Evolutionary conservation across 2,797 vertebrate genomes (phyloP), one percentile per base, ranked within the genome.

Genomic region (Apogon talboti): DNA sequence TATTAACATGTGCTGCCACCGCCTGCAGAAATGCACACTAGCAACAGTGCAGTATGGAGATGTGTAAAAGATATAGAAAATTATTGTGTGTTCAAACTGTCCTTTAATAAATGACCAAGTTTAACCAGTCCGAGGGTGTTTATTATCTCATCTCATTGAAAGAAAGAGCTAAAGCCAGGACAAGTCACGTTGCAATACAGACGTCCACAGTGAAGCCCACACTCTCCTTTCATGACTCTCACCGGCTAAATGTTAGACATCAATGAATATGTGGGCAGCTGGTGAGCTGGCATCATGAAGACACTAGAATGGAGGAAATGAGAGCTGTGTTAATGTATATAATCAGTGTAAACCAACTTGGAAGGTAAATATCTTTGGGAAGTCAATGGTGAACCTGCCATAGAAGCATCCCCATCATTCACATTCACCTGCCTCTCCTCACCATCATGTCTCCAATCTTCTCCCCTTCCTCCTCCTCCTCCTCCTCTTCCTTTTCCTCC

Each of bases 181-280:
- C 19, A 38, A 24, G 55, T 81, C 79, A 86, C 70, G 65, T 73
- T 81, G 74, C 79, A 75, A 51, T n/a, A 62, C 72, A 46, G 71
- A 79, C 62, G 3, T 66, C 55, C 24, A 4, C 3, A 24, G 62
- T 72, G 62, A 57, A 74, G 49, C 82, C 74, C 78, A 82, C 78
- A 33, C 71, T 44, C 53, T 75, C 59, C 43, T 70, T 69, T 61
- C 73, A 55, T 55, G 78, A 82, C 74, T 82, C 76, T 69, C 83
- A 47, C 52, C 47, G 44, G 55, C 64, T 54, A 62, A 86, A 84
- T 74, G 66, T 74, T 83, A 63, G 44, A 67, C 69, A 82, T 84
- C 7, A 62, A 81, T 64, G 84, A 76, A 67, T 56, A 68, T 50
- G 83, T 83, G 77, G 84, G 85, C 86, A 76, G 84, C 64, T 52